These are phyloP conservation scores for Apamea monoglypha DNA, from an alignment of 2,888 invertebrate genomes.

Conservation along the genomic window DNA sequence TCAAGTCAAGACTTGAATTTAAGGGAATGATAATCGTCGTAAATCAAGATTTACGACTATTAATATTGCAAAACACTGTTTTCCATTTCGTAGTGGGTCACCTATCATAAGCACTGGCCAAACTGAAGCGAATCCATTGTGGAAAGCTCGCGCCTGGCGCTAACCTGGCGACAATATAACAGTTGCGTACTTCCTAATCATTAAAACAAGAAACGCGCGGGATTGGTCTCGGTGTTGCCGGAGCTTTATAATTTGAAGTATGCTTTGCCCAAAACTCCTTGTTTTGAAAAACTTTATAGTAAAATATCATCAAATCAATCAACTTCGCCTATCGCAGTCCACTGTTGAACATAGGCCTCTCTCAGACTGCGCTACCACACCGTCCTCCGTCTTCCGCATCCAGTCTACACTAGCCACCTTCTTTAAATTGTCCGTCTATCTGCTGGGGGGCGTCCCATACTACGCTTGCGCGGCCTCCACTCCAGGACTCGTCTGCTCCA, in stretches of 20 bases:
- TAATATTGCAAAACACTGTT: not conserved
- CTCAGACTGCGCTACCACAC: too few species aligned
- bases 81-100: not conserved
- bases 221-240: not conserved
- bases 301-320: too few species aligned
- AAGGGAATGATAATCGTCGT: too few species aligned
- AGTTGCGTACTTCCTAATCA: not conserved
- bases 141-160: too few species aligned
- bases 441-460: too few species aligned
- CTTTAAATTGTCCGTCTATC: too few species aligned
- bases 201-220: not conserved
- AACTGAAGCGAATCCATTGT: not conserved
- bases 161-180: not conserved
- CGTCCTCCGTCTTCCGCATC: too few species aligned
- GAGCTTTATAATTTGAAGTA: not conserved
- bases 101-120: not conserved
- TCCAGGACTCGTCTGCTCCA: too few species aligned
- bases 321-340: too few species aligned
- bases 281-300: not conserved
- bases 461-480: too few species aligned
- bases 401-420: too few species aligned
- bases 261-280: not conserved
- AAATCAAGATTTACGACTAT: not conserved
- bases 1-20: not conserved
- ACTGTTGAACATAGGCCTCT: too few species aligned